Evolutionary conservation across 2,797 vertebrate genomes (phyloP), one percentile per base, ranked within the genome.

Genomic region (Aeoliscus strigatus): DNA sequence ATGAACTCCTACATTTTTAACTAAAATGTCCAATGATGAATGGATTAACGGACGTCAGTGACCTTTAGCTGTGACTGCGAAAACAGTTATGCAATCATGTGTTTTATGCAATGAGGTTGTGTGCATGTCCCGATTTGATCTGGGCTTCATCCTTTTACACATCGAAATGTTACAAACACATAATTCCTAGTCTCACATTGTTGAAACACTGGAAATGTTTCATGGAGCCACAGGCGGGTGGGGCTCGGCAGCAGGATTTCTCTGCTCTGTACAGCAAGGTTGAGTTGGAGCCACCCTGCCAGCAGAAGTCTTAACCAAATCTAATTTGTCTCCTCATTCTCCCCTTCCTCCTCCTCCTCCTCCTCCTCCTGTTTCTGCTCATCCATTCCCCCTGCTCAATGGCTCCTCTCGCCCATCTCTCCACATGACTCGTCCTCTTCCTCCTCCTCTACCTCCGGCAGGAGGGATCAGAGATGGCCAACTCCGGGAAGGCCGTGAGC

Each of bases 401-500:
- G 23, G n/a, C n/a, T n/a, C 36, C 42, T 27, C 58, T 64, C 65
- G 51, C 63, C 51, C 26, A 41, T 54, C 39, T 49, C 27, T 42
- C 29, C 25, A 8, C 31, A n/a, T n/a, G n/a, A n/a, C 14, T 10
- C 34, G 45, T 4, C 17, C 23, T 25, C 37, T 29, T 28, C 39
- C 26, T 8, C 35, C 49, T 38, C 27, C 16, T 48, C 44, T 33
- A 49, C 52, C 49, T 50, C 44, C 2, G 77, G 39, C 91, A 99
- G 96, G 93, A 79, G 73, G 94, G 96, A 82, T 98, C 96, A n/a
- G 96, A 99, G 91, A 94, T 99, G 89, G 96, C 92, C 4, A 90
- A 94, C 87, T 93, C 94, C 33, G 96, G 96, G 61, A 96, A 93
- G 77, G 90, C 94, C 39, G 91, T 99, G 78, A 87, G 91, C 55